A percentile compares a stretch with the other conserved stretches of the same genome.
phyloP scores from a whole-genome alignment of 1,140 invertebrate genomes.

The Pachyrhynchus sulphureomaculatus region DNA sequence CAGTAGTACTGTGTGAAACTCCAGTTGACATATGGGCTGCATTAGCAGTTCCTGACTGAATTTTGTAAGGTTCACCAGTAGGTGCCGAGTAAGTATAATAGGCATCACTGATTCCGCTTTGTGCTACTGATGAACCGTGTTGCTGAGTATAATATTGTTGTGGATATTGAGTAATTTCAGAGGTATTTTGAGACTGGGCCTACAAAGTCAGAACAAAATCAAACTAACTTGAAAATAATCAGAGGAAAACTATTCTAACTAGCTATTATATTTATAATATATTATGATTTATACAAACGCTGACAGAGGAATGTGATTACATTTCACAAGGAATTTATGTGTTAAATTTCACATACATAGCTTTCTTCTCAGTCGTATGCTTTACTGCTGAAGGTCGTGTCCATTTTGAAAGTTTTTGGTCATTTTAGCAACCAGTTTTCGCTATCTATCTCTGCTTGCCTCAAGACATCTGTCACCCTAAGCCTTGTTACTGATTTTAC shows the following conservation, averaged over 20 bases:
- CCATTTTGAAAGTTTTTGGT: too few species aligned
- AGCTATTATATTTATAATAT: neutral
- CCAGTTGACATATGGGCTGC: constrained; percentile 11
- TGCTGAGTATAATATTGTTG: constrained; percentile 28
- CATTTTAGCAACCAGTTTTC: too few species aligned
- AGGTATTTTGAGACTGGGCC: constrained; percentile 10
- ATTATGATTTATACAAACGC: too few species aligned
- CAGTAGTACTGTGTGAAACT: neutral
- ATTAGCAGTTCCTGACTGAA: neutral
- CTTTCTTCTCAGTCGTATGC: too few species aligned
- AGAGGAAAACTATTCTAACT: neutral
- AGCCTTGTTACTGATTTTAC: too few species aligned
- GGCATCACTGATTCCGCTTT: neutral
- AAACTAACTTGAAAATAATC: neutral
- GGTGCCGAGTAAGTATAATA: constrained; percentile 31
- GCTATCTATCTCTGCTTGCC: too few species aligned
- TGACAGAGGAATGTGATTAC: too few species aligned
- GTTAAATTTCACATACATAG: too few species aligned
- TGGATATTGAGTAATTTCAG: neutral
- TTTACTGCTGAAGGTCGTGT: too few species aligned
- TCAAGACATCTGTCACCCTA: too few species aligned
- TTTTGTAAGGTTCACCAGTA: constrained; percentile 12
- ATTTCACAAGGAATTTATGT: too few species aligned
- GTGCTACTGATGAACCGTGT: constrained; percentile 27
- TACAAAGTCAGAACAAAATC: neutral